These are phyloP conservation scores for Amphimedon queenslandica DNA, from an alignment of 37 sponge, comb jelly and placozoan genomes.

Conservation along the genomic window DNA sequence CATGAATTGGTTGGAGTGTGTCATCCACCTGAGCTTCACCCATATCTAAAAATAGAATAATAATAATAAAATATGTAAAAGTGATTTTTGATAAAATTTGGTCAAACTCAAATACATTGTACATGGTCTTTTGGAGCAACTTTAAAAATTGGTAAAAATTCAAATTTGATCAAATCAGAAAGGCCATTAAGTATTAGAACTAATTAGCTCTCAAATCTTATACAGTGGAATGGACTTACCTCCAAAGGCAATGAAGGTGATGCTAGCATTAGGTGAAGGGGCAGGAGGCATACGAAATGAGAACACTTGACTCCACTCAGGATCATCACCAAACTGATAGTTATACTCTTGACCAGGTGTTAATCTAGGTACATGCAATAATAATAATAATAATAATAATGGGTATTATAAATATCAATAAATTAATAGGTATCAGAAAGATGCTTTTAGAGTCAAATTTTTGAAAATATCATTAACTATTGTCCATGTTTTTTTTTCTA, in stretches of 20 bases:
- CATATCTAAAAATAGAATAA: constrained; percentile 27
- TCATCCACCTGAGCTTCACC: constrained; percentile 52
- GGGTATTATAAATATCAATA: too few relatives aligned
- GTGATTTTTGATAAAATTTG: not conserved
- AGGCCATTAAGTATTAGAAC: too few relatives aligned
- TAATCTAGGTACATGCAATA: too few relatives aligned
- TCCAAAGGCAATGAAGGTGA: constrained; percentile 54
- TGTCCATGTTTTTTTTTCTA: too few relatives aligned
- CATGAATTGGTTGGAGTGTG: constrained; percentile 15
- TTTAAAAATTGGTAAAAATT: too few relatives aligned
- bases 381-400: too few relatives aligned
- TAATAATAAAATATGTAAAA: not conserved
- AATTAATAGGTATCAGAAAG: too few relatives aligned
- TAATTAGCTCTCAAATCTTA: too few relatives aligned
- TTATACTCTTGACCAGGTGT: constrained; percentile 52
- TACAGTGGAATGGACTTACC: constrained; percentile 7
- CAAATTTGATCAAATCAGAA: too few relatives aligned
- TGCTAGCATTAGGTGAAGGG: constrained; percentile 17
- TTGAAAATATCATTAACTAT: too few relatives aligned
- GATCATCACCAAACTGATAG: constrained; percentile 57
- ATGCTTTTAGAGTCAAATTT: too few relatives aligned
- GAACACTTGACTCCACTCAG: constrained; percentile 52
- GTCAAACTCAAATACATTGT: not conserved
- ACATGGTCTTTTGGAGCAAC: too few relatives aligned
- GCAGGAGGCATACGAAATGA: constrained; percentile 35